A percentile compares a stretch with the other conserved stretches of the same genome.
phyloP scores from a whole-genome alignment of 2,888 invertebrate species.

The Xanthia icteritia region DNA sequence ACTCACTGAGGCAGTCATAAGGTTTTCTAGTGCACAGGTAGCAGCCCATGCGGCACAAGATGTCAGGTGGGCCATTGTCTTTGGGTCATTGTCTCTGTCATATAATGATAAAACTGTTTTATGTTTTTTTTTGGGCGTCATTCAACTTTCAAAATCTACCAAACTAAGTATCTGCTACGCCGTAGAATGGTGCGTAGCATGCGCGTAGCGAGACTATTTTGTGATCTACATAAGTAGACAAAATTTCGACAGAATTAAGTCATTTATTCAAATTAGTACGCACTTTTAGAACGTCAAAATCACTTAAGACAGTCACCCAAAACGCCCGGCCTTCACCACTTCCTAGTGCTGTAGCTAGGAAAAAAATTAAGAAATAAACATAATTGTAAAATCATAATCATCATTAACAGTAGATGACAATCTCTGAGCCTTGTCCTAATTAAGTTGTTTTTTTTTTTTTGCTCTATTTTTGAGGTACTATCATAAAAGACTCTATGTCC shows the following conservation, averaged over 20 bases:
- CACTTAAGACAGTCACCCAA: too few species aligned
- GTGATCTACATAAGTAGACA: neutral
- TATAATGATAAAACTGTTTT: neutral
- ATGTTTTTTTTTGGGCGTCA: neutral
- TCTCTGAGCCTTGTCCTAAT: neutral
- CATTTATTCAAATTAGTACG: neutral
- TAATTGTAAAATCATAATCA: neutral
- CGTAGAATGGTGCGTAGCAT: slow-evolving; percentile 7
- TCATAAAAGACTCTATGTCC: neutral
- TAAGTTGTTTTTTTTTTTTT: neutral
- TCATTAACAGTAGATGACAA: neutral
- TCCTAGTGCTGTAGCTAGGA: neutral
- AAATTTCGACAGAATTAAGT: neutral
- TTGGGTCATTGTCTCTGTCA: neutral
- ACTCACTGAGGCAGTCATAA: neutral
- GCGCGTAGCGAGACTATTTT: neutral
- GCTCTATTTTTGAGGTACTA: neutral
- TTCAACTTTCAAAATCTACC: neutral
- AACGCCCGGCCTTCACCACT: too few species aligned
- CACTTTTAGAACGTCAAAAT: too few species aligned
- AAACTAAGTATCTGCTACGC: slow-evolving; percentile 1
- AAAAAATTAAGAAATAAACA: neutral
- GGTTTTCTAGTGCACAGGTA: neutral
- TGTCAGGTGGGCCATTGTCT: neutral
- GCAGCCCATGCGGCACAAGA: too few species aligned